Evolutionary conservation across 35 echinoderm and acorn worm species (phyloP).

Genomic region (Apostichopus parvimensis): DNA sequence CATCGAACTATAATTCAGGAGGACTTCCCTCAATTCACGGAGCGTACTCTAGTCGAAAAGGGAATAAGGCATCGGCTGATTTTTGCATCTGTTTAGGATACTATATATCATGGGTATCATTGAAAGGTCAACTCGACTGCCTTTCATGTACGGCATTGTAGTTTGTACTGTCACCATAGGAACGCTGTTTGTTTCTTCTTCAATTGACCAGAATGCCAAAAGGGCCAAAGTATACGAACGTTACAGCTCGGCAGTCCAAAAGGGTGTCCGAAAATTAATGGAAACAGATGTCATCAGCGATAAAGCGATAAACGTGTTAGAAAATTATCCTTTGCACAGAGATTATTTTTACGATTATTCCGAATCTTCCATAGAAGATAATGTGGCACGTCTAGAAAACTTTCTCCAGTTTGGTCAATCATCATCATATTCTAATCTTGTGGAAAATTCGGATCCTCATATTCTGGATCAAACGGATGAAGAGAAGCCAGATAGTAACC

Average conservation of each 20-base stretch:
- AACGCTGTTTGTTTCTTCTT: slow-evolving; percentile 45
- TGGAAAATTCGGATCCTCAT: background rate
- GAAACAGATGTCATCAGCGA: slow-evolving; percentile 29
- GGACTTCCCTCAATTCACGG: no score
- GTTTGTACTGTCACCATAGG: slow-evolving; percentile 39
- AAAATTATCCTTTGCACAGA: slow-evolving; percentile 32
- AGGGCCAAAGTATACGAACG: slow-evolving; percentile 1
- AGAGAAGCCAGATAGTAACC: background rate
- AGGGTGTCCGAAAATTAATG: slow-evolving; percentile 33
- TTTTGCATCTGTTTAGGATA: no score
- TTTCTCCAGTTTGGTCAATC: slow-evolving; percentile 10
- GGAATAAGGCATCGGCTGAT: no score
- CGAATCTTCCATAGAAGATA: background rate
- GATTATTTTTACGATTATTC: slow-evolving; percentile 21
- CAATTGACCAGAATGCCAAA: slow-evolving; percentile 18
- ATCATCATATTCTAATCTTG: background rate
- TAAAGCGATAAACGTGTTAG: slow-evolving; percentile 40
- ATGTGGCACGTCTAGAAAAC: slow-evolving; percentile 15
- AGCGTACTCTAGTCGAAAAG: no score
- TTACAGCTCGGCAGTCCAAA: slow-evolving; percentile 1
- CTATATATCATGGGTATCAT: slow-evolving; percentile 25
- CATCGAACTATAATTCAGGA: no score
- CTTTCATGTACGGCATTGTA: slow-evolving; percentile 41
- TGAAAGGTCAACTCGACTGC: slow-evolving; percentile 25
- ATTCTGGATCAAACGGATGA: background rate